These are phyloP conservation scores for Heliopora coerulea DNA, from an alignment of 92 coral and sea anemone species.

Conservation along the genomic window DNA sequence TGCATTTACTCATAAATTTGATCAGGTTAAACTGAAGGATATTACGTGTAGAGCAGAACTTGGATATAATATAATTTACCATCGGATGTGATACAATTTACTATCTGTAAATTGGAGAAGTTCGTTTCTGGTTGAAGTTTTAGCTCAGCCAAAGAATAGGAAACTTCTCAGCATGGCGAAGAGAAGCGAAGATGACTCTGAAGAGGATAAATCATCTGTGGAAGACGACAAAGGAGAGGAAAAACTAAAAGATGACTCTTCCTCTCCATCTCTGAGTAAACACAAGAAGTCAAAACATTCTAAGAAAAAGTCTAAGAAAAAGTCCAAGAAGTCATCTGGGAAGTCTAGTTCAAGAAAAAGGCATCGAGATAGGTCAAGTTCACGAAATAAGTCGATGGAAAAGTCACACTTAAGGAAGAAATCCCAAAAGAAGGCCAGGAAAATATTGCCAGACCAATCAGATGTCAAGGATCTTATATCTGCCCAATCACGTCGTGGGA, in stretches of 20 bases:
- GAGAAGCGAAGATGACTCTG: constrained; percentile 7
- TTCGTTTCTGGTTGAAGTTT: neutral
- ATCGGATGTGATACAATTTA: too few species aligned
- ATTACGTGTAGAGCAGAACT: too few species aligned
- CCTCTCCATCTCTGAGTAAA: constrained; percentile 51
- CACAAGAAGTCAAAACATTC: constrained; percentile 73
- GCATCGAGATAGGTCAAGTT: constrained; percentile 9
- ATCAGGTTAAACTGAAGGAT: too few species aligned
- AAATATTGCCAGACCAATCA: constrained; percentile 40
- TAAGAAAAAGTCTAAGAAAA: constrained; percentile 48
- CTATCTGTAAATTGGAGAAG: neutral
- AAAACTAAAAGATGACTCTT: neutral
- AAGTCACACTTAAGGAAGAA: too few species aligned
- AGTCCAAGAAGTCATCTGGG: neutral
- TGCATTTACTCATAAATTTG: too few species aligned
- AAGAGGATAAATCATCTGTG: constrained; percentile 19
- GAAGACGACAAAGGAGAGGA: constrained; percentile 43
- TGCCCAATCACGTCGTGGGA: constrained; percentile 17
- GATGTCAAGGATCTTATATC: constrained; percentile 19
- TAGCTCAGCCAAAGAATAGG: too few species aligned
- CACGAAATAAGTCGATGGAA: constrained; percentile 4
- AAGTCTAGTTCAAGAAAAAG: neutral
- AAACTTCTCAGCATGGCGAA: neutral
- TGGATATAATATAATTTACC: neutral
- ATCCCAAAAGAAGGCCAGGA: neutral